Conservation (phyloP, 2,113 vertebrate genomes). For the Vireo altiloquus region DNA sequence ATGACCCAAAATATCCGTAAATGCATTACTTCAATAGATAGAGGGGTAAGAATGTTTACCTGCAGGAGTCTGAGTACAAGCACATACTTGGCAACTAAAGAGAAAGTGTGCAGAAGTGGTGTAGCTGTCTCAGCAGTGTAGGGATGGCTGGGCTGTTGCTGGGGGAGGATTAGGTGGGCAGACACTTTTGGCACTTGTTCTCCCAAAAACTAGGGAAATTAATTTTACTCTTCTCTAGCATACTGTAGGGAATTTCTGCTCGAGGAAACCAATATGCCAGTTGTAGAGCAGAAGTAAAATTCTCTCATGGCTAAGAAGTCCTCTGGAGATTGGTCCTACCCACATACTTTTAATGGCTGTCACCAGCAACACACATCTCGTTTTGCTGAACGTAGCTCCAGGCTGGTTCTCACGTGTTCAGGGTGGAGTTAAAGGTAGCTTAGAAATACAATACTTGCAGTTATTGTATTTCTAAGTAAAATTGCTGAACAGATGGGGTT, state of each 20-base stretch:
- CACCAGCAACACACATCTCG: rapidly evolving
- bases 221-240: background rate
- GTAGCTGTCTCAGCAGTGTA: rapidly evolving
- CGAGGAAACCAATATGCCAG: background rate
- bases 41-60: background rate
- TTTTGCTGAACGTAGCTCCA: background rate
- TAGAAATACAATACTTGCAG: background rate
- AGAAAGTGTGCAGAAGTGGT: background rate
- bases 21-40: rapidly evolving
- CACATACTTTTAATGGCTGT: rapidly evolving
- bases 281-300: background rate
- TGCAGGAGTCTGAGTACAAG: background rate
- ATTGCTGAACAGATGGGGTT: background rate
- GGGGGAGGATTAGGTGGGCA: background rate
- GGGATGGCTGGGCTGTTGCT: background rate
- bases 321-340: background rate
- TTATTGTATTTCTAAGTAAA: background rate
- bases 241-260: background rate
- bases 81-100: background rate
- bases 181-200: background rate
- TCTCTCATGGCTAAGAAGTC: background rate
- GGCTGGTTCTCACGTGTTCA: background rate
- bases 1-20: background rate
- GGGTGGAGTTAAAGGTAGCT: background rate
- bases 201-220: background rate